Percentiles rank a stretch among this genome's conserved stretches.
Conservation (phyloP, 2,113 vertebrate genomes). For the Tragelaphus imberbis region DNA sequence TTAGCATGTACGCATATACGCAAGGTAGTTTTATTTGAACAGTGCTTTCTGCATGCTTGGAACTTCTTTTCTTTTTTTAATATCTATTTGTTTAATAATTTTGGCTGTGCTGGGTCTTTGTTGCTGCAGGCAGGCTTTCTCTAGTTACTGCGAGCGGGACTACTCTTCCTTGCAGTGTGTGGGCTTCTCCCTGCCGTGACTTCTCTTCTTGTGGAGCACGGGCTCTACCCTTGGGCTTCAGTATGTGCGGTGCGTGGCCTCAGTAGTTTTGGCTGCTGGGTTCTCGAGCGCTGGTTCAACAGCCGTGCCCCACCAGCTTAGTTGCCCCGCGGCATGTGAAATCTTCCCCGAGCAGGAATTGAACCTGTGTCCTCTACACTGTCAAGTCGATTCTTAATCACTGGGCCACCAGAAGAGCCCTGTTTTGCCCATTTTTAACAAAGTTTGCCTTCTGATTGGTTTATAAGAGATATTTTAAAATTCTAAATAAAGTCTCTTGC, state of each 20-base stretch:
- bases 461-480: background rate
- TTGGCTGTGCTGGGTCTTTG: background rate
- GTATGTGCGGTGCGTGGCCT: background rate
- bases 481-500: background rate
- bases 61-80: background rate
- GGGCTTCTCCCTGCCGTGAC: background rate
- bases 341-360: background rate
- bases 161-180: background rate
- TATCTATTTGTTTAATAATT: background rate
- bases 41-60: background rate
- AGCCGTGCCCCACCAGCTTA: accelerated
- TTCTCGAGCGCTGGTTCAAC: background rate
- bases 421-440: background rate
- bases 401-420: background rate
- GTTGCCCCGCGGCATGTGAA: background rate
- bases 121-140: background rate
- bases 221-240: background rate
- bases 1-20: background rate
- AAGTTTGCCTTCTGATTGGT: background rate
- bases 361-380: background rate
- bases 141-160: background rate
- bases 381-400: background rate
- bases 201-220: background rate
- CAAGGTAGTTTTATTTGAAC: background rate
- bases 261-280: background rate